Evolutionary conservation across 2,797 vertebrate genomes (phyloP).

Genomic region (Ctenopoma kingsleyae): DNA sequence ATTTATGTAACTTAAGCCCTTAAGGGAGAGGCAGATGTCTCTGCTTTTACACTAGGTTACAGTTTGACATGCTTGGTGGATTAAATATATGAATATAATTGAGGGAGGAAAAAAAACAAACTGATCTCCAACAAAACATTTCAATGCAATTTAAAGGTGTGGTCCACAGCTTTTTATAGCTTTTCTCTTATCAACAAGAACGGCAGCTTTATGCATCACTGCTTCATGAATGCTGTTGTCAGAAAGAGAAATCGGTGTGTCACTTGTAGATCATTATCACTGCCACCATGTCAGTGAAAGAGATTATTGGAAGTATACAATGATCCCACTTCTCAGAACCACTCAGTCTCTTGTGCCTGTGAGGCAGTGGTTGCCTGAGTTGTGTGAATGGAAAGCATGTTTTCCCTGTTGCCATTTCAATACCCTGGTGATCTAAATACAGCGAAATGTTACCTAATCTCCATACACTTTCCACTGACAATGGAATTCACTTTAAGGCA

Average conservation of each 20-base stretch:
- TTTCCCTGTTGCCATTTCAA: slow-evolving; percentile 6
- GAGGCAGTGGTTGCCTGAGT: neutral
- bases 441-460: too few relatives aligned
- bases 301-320: neutral
- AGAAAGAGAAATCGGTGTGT: neutral
- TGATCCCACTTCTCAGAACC: neutral
- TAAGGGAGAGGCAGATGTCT: neutral
- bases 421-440: neutral
- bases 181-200: neutral
- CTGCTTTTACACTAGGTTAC: neutral
- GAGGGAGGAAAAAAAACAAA: neutral
- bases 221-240: neutral
- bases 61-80: neutral
- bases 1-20: neutral
- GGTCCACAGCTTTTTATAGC: neutral
- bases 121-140: neutral
- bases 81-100: neutral
- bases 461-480: neutral
- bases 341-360: neutral
- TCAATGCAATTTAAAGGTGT: neutral
- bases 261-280: neutral
- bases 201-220: neutral
- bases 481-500: neutral
- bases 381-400: neutral
- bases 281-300: too few relatives aligned